Evolutionary conservation across 2,797 vertebrate species (phyloP), one percentile per base, ranked within the genome.

Genomic region (Cyclura pinguis): DNA sequence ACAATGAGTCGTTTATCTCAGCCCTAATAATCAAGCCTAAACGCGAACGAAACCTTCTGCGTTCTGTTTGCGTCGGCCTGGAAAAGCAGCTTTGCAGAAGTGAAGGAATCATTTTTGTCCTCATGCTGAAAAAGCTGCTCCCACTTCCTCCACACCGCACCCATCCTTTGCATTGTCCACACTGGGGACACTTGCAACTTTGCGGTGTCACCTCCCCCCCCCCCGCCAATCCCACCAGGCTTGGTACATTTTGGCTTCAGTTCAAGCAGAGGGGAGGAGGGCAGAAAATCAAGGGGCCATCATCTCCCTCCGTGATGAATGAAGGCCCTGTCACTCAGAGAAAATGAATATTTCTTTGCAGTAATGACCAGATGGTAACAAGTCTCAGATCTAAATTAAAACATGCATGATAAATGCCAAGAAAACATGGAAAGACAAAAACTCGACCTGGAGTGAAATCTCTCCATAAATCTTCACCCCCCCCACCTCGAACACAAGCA

Each of bases 361-460:
- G 97, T 97, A 98, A 97, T 97, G 97, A 97, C 97, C 98, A 98
- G 98, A 98, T 98, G 97, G 97, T 97, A 97, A 96, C 96, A 97
- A 97, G 97, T 97, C 97, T 97, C 96, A 95, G 97, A 97, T 98
- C 97, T 97, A 98, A 98, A 98, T 98, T 98, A 98, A 98, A 98
- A 98, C 97, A 97, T 97, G 97, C 97, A 97, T 98, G 98, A 98
- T 98, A 97, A 98, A 98, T 98, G 97, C 97, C 97, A 98, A 97
- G 97, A 97, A 98, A 98, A 97, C 97, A 98, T 94, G 97, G 96
- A 97, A 97, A 98, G 97, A 97, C 97, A 98, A 98, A 85, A 97
- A 97, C 96, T 96, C 96, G 97, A 97, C 97, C 97, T 97, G 97
- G 97, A 97, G 97, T 97, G 97, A 97, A 97, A 97, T 97, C 96